phyloP scores from a whole-genome alignment of 2,888 invertebrate species.

The Drosophila phalerata region DNA sequence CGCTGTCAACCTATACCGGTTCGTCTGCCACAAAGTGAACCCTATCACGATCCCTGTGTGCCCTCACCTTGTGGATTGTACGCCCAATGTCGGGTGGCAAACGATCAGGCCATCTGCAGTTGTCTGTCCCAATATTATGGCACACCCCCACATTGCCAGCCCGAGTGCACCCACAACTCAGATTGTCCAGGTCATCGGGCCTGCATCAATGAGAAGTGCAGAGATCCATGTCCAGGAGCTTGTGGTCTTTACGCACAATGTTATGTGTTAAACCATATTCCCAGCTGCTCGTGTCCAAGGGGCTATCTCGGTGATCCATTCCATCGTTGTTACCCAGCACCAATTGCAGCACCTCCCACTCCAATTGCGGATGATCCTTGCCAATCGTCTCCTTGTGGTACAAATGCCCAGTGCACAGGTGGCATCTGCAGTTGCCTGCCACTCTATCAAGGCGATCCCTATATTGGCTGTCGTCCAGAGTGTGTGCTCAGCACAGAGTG shows the following conservation, averaged over 20 bases:
- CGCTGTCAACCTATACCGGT: conserved; percentile 87
- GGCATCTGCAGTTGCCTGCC: conserved; percentile 89
- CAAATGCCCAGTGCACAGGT: conserved; percentile 89
- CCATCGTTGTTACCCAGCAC: conserved; percentile 87
- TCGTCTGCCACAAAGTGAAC: conserved; percentile 50
- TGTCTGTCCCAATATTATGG: conserved; percentile 89
- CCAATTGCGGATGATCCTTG: conserved; percentile 87
- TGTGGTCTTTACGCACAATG: conserved; percentile 91
- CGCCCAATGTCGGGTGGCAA: conserved; percentile 88
- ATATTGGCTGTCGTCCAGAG: conserved; percentile 91
- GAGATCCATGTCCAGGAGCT: conserved; percentile 90
- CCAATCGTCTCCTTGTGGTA: conserved; percentile 90
- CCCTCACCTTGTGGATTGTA: conserved; percentile 90
- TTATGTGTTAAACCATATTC: conserved; percentile 90
- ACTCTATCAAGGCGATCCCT: conserved; percentile 89
- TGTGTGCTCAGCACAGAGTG: conserved; percentile 91
- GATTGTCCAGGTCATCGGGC: conserved; percentile 89
- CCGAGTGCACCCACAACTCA: conserved; percentile 90
- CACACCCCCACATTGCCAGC: conserved; percentile 90
- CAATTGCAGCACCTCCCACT: conserved; percentile 23
- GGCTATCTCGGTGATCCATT: conserved; percentile 90
- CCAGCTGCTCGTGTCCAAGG: conserved; percentile 89
- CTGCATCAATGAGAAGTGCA: conserved; percentile 90
- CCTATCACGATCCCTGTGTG: conserved; percentile 87
- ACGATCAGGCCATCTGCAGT: conserved; percentile 88